These are phyloP conservation scores for Watersipora subatra DNA, from an alignment of 1,140 invertebrate genomes.

Conservation along the genomic window DNA sequence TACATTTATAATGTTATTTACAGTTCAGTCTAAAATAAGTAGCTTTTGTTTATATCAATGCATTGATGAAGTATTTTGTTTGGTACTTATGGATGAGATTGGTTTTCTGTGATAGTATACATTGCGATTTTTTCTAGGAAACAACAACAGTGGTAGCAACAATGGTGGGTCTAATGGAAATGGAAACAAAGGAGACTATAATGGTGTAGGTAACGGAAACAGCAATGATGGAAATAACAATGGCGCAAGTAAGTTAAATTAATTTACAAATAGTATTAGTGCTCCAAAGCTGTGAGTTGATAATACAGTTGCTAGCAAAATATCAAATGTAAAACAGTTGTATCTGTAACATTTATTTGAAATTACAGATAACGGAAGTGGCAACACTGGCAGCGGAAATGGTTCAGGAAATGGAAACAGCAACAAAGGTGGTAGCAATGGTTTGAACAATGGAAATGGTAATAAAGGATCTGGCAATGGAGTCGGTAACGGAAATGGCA, in stretches of 20 bases:
- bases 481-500: background rate
- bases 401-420: background rate
- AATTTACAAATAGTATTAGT: background rate
- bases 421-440: background rate
- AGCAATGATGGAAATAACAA: background rate
- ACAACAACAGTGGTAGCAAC: background rate
- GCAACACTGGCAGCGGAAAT: background rate
- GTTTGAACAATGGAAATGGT: background rate
- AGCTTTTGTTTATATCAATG: background rate
- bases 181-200: background rate
- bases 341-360: background rate
- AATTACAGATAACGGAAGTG: background rate
- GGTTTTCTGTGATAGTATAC: too few species aligned
- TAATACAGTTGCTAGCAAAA: background rate
- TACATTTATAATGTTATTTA: background rate
- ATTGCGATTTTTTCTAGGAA: too few species aligned
- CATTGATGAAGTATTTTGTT: too few species aligned
- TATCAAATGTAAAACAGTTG: background rate
- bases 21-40: background rate
- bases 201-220: background rate
- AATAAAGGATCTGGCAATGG: background rate
- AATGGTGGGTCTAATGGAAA: background rate
- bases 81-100: too few species aligned
- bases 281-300: background rate
- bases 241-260: background rate